A percentile compares a stretch with the other conserved stretches of the same genome.
phyloP scores from a whole-genome alignment of 2,888 invertebrate genomes.

The Drosophila paramelanica region DNA sequence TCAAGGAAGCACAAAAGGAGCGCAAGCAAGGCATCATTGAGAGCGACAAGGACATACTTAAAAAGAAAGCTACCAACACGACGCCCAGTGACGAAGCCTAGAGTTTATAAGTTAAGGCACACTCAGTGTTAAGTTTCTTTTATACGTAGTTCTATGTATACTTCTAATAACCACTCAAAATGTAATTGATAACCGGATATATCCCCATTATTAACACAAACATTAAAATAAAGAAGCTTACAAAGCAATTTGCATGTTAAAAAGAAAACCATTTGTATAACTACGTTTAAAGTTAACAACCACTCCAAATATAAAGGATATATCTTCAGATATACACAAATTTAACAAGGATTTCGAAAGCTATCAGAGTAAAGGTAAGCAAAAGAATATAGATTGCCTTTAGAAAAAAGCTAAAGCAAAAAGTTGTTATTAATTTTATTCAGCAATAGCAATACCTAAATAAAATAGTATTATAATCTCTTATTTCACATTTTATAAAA shows the following conservation, averaged over 20 bases:
- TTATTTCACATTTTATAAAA: background rate
- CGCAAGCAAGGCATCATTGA: conserved; percentile 87
- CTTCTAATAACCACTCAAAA: conserved; percentile 29
- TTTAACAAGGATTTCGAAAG: background rate
- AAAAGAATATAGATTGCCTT: background rate
- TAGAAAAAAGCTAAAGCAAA: background rate
- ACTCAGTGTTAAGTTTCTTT: conserved; percentile 50
- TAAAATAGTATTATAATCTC: background rate
- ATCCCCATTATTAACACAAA: conserved; percentile 5
- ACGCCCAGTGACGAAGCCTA: conserved; percentile 32
- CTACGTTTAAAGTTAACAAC: background rate
- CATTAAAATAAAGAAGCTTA: conserved; percentile 66
- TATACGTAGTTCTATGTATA: conserved; percentile 39
- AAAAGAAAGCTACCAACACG: conserved; percentile 62
- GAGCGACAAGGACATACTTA: conserved; percentile 86
- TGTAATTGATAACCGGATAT: conserved; percentile 32
- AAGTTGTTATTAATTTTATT: background rate
- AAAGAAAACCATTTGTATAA: background rate
- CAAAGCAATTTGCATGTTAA: conserved; percentile 48
- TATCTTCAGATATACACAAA: background rate
- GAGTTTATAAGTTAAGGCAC: conserved; percentile 11
- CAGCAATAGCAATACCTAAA: background rate
- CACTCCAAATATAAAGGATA: background rate
- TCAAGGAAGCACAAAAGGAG: conserved; percentile 87
- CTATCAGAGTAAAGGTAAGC: conserved; percentile 4